Base-by-base conservation (phyloP, 2,888 invertebrate species). In the Chirona hameri region DNA sequence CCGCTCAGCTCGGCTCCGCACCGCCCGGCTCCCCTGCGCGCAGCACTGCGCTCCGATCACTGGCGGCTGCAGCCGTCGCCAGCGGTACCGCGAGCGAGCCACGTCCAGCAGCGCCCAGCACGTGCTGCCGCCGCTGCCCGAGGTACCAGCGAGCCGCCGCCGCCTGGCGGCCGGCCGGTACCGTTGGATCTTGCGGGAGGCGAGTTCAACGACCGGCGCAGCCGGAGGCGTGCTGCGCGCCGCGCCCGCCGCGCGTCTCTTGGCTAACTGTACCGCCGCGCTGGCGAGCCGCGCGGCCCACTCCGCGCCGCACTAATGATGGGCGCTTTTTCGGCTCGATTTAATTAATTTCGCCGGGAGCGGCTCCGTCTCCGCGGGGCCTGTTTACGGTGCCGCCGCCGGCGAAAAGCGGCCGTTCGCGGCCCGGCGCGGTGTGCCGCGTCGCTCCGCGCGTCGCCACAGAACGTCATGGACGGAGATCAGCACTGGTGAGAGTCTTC, bases 101-200 rank as follows among this genome's bases (percentile, higher is more conserved):
- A 12, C 52, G 12, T 52, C 52, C 52, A 52, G 52, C 52, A 52
- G 52, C 52, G 52, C 15, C 60, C 60, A n/a, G n/a, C 60, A 60
- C 60, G n/a, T 24, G n/a, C n/a, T 24, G 60, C 24, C 60, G 60
- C 9, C 60, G 24, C 39, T 39, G 39, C 7, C 39, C 2, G 39
- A 39, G 39, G 60, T 60, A n/a, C n/a, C 21, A n/a, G 60, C 24
- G 60, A 18, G 60, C 9, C 57, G n/a, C 9, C 24, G 76, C 76
- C 76, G 65, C 65, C n/a, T 65, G 65, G 65, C n/a, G 46, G 76
- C 39, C 24, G 27, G 9, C 72, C 76, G 39, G 76, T 76, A 76
- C 76, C 76, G 76, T 76, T 76, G 76, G 76, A 21, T 76, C 46
- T 76, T 76, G 39, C 76, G 76, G 76, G 76, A 76, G 76, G 76